phyloP scores from a whole-genome alignment of 1,140 invertebrate genomes.

The Drosophila insularis region DNA sequence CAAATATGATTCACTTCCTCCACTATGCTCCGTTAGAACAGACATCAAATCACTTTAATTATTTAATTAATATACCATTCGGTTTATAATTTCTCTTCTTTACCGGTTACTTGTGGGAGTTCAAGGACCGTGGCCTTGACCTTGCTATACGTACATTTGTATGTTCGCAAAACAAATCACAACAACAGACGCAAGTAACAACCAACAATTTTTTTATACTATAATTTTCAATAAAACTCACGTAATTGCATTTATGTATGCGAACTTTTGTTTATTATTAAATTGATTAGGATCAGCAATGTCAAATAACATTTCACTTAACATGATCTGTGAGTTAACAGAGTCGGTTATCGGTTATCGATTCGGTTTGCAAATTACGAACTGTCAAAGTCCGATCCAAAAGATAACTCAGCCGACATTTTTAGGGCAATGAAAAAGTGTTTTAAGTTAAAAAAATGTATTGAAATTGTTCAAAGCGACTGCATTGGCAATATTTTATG shows the following conservation, averaged over 20 bases:
- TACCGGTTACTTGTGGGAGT: constrained; percentile 1
- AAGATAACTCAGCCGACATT: too few relatives aligned
- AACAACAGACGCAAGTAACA: neutral
- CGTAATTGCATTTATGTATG: constrained; percentile 8
- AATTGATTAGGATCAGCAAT: neutral
- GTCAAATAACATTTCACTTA: neutral
- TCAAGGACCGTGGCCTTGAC: neutral
- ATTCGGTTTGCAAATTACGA: too few relatives aligned
- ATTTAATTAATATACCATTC: neutral
- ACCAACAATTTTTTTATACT: neutral
- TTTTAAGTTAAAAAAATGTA: too few relatives aligned
- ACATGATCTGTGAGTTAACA: too few relatives aligned
- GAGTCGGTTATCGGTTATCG: too few relatives aligned
- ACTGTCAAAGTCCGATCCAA: too few relatives aligned
- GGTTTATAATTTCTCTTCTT: neutral
- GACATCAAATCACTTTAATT: neutral
- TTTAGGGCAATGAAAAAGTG: too few relatives aligned
- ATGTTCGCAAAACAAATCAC: neutral
- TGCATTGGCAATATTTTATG: too few relatives aligned
- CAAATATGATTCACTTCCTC: constrained; percentile 8
- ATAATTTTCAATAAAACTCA: neutral
- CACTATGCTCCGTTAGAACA: neutral
- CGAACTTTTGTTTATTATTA: constrained; percentile 4
- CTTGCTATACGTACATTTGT: neutral
- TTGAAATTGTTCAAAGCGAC: too few relatives aligned